Evolutionary conservation across 2,113 vertebrate species (phyloP).

Genomic region (Cercopithecus mona): DNA sequence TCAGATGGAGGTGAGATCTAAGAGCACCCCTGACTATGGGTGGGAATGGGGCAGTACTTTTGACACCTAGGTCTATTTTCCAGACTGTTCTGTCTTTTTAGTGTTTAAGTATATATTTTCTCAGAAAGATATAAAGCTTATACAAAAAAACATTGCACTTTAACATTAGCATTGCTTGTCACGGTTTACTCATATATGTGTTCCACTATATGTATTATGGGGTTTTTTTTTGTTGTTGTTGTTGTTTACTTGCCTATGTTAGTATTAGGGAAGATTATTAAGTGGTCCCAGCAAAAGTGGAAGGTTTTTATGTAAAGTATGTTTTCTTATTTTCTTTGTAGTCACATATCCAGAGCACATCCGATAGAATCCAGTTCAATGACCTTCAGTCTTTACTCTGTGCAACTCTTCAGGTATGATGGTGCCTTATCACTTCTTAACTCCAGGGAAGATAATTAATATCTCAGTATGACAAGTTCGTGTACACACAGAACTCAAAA

Average conservation of each 20-base stretch:
- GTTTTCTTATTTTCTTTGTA: slow-evolving; percentile 70
- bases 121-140: background rate
- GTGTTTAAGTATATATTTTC: background rate
- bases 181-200: background rate
- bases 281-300: background rate
- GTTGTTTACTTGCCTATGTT: background rate
- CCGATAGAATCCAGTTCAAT: slow-evolving; percentile 98
- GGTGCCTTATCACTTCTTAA: accelerated
- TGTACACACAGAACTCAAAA: background rate
- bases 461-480: background rate
- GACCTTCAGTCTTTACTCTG: slow-evolving; percentile 98
- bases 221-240: background rate
- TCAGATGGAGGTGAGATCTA: slow-evolving; percentile 94
- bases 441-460: background rate
- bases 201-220: accelerated
- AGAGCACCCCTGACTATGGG: accelerated
- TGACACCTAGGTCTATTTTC: background rate
- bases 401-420: slow-evolving; percentile 95
- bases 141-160: background rate
- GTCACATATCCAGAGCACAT: slow-evolving; percentile 99
- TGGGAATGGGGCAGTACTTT: background rate
- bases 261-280: background rate
- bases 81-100: background rate
- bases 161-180: background rate
- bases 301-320: background rate